phyloP scores from a whole-genome alignment of 2,113 vertebrate species.

The Edolisoma coerulescens region DNA sequence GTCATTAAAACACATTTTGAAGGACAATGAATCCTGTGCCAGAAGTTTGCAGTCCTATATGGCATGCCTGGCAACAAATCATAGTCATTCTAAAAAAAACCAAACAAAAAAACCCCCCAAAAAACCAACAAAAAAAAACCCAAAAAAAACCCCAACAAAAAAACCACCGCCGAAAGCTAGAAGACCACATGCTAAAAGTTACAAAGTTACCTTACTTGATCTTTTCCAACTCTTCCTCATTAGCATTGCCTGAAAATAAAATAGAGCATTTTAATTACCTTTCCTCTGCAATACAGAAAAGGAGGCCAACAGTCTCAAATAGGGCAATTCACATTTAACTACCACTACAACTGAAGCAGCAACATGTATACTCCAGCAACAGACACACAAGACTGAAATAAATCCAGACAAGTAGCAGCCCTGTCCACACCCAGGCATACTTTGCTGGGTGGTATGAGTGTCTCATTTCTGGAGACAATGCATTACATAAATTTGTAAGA shows the following conservation, averaged over 20 bases:
- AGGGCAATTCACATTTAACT: slow-evolving; percentile 9
- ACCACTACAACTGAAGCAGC: neutral
- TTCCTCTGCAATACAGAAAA: slow-evolving; percentile 46
- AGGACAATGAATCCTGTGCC: neutral
- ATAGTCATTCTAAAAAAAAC: neutral
- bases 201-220: slow-evolving; percentile 99
- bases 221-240: slow-evolving; percentile 99
- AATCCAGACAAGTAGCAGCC: neutral
- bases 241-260: slow-evolving; percentile 97
- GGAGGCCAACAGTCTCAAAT: slow-evolving; percentile 8
- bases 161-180: neutral
- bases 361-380: neutral
- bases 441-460: neutral
- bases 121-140: too few species aligned
- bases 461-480: neutral
- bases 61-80: neutral
- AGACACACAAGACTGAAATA: neutral
- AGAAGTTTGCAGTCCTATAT: neutral
- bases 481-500: neutral
- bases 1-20: neutral
- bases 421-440: neutral
- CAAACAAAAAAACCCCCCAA: neutral
- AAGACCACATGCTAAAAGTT: slow-evolving; percentile 85
- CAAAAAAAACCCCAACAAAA: too few species aligned
- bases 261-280: slow-evolving; percentile 90